A percentile compares a stretch with the other conserved stretches of the same genome.
Evolutionary conservation across 2,113 vertebrate species (phyloP).

Genomic region (Pangasianodon hypophthalmus): DNA sequence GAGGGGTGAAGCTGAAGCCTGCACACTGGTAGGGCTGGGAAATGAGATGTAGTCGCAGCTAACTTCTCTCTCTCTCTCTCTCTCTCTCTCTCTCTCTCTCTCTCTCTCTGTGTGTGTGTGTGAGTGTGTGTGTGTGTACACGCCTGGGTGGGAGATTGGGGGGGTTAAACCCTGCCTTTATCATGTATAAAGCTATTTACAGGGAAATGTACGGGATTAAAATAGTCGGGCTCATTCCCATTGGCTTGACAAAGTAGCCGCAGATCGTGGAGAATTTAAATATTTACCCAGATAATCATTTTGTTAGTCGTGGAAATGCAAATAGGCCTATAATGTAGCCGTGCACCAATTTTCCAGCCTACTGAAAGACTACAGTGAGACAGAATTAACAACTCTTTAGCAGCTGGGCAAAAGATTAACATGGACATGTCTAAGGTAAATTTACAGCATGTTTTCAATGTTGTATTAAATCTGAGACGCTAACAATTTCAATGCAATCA

Average conservation of each 20-base stretch:
- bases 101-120: constrained; percentile 1
- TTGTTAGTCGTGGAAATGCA: constrained; percentile 67
- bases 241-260: constrained; percentile 66
- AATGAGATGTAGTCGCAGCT: not conserved
- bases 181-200: constrained; percentile 78
- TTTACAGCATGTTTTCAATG: not conserved
- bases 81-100: constrained; percentile 29
- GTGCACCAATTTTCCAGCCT: constrained; percentile 44
- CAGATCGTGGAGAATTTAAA: constrained; percentile 71
- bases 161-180: constrained; percentile 62
- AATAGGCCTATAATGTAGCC: constrained; percentile 56
- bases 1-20: not conserved
- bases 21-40: constrained; percentile 8
- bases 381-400: constrained; percentile 39
- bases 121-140: not conserved
- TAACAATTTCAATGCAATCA: not conserved
- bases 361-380: constrained; percentile 45
- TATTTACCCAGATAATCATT: constrained; percentile 74
- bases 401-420: constrained; percentile 10
- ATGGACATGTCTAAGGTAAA: not conserved
- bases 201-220: constrained; percentile 80
- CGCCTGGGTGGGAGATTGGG: not conserved
- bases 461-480: not conserved
- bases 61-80: constrained; percentile 15
- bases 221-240: constrained; percentile 66